Conservation (phyloP, 1,140 invertebrate genomes). For the Drosophila yakuba region DNA sequence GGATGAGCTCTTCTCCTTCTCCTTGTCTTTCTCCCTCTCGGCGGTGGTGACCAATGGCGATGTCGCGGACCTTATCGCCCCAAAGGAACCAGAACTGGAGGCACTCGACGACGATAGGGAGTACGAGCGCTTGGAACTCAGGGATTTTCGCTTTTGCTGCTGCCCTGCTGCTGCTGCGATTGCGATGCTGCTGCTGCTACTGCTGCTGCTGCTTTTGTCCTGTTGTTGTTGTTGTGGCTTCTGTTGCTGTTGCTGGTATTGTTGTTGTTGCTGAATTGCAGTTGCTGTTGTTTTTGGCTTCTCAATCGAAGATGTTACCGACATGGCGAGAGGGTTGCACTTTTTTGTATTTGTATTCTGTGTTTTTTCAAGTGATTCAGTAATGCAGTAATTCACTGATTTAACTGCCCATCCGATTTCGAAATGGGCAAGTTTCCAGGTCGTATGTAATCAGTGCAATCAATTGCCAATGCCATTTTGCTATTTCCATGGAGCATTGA, state of each 20-base stretch:
- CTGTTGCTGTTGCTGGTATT: slow-evolving; percentile 12
- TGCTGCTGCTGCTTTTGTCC: slow-evolving; percentile 3
- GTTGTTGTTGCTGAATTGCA: slow-evolving; percentile 42
- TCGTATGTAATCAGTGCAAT: not conserved
- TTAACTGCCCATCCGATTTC: not conserved
- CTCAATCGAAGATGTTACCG: slow-evolving; percentile 61
- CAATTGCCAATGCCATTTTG: slow-evolving; percentile 2
- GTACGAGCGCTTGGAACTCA: slow-evolving; percentile 40
- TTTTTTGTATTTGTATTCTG: too few relatives aligned
- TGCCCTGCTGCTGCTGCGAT: slow-evolving; percentile 29
- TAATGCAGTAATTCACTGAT: not conserved
- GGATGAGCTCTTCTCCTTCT: too few relatives aligned
- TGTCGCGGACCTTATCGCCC: slow-evolving; percentile 14
- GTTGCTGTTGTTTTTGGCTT: slow-evolving; percentile 53
- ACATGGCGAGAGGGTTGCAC: slow-evolving; percentile 36
- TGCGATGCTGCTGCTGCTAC: slow-evolving; percentile 17
- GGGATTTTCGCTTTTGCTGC: slow-evolving; percentile 35
- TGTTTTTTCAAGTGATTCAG: not conserved
- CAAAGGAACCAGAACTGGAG: slow-evolving; percentile 13
- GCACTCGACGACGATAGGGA: slow-evolving; percentile 24
- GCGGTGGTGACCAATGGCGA: slow-evolving; percentile 25
- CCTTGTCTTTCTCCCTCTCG: slow-evolving; percentile 10
- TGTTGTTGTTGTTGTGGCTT: not conserved
- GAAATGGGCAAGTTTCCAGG: not conserved
- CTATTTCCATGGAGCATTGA: not conserved